Evolutionary conservation across 2,113 vertebrate species (phyloP).

Genomic region (Smithornis capensis): DNA sequence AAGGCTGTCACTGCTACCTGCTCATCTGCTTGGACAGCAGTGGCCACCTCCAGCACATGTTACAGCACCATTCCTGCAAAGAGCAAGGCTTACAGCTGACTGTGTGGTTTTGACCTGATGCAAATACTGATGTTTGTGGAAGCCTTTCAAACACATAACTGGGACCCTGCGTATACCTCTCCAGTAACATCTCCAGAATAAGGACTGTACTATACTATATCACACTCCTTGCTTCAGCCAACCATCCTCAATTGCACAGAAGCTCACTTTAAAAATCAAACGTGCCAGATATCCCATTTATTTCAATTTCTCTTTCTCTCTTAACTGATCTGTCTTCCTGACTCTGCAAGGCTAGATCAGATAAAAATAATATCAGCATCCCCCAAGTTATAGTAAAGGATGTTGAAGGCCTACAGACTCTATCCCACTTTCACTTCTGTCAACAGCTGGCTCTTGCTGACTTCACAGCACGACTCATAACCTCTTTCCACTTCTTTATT

Average conservation of each 20-base stretch:
- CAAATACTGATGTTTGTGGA: rapidly evolving
- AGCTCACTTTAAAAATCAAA: neutral
- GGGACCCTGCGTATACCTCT: neutral
- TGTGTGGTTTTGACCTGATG: neutral
- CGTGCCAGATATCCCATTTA: neutral
- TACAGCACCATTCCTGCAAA: neutral
- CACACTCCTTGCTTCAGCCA: neutral
- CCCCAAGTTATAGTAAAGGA: neutral
- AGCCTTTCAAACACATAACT: neutral
- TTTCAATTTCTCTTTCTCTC: neutral
- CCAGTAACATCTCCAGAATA: neutral
- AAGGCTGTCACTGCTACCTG: neutral
- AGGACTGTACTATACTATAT: neutral
- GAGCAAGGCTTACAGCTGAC: rapidly evolving
- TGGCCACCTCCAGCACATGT: rapidly evolving
- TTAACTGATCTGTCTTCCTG: neutral
- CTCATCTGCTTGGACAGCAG: neutral
- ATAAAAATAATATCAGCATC: constrained; percentile 6
- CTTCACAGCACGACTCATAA: neutral
- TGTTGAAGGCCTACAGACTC: neutral
- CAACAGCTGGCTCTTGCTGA: neutral
- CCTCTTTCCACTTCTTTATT: neutral
- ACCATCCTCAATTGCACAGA: neutral
- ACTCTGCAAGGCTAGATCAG: neutral
- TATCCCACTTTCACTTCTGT: neutral